Evolutionary conservation across 1,140 invertebrate species (phyloP), one percentile per base, ranked within the genome.

Genomic region (Halesus radiatus): DNA sequence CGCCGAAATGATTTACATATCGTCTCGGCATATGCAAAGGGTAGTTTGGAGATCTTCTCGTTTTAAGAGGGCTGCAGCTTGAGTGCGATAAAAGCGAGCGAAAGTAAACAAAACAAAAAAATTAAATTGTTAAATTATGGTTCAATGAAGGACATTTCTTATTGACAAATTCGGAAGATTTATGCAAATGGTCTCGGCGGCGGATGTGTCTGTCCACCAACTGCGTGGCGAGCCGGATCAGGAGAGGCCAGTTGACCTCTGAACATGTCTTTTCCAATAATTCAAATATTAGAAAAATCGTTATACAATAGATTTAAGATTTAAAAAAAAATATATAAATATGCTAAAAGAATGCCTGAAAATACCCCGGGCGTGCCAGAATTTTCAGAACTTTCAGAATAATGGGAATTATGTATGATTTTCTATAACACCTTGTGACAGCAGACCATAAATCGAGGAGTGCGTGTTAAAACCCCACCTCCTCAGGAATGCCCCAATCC

Each of bases 341-440:
- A 45, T 45, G 37, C 37, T 45, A 45, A 45, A 45, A 45, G 37
- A 45, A 45, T 45, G 37, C 37, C 1, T 45, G 37, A 45, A 45
- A 45, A 45, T 45, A 56, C n/a, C 54, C 20, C 54, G 53, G 68
- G 45, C 26, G 74, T 20, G 45, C 23, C 23, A 13, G 54, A 62
- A 26, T 32, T 20, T 50, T 18, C n/a, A 3, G 58, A 50, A 62
- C 15, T 76, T 60, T 54, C 70, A 22, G 70, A 74, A 64, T 77
- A 77, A 83, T 80, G 76, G 74, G 81, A 83, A 83, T 83, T 83
- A 83, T 83, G 81, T 83, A 83, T 79, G 81, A 83, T 83, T 83
- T 83, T 83, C 81, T 83, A 83, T 83, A 83, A 80, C 81, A 79
- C 76, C 79, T 76, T 73, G 81, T 80, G 81, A 83, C 79, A 80